Evolutionary conservation across 2,888 invertebrate species (phyloP).

Genomic region (Blomia tropicalis): DNA sequence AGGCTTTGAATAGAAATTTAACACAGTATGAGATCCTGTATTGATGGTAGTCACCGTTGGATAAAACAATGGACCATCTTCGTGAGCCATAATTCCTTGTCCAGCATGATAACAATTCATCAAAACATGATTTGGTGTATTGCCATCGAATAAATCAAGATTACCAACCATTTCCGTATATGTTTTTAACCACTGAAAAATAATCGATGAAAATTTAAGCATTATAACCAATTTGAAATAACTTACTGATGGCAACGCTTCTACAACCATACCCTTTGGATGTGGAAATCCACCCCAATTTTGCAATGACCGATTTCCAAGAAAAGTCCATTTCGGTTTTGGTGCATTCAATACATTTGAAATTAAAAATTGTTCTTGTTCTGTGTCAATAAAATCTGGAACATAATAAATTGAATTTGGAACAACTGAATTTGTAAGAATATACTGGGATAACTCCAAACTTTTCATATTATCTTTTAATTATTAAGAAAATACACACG

Average conservation of each 20-base stretch:
- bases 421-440: too few species aligned
- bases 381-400: conserved; percentile 62
- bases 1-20: conserved; percentile 52
- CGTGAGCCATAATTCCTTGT: conserved; percentile 93
- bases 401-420: conserved; percentile 44
- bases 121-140: conserved; percentile 73
- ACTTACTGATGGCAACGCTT: conserved; percentile 53
- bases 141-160: conserved; percentile 52
- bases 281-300: conserved; percentile 95
- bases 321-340: conserved; percentile 86
- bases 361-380: conserved; percentile 47
- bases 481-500: too few species aligned
- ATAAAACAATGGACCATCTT: conserved; percentile 82
- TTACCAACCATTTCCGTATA: conserved; percentile 53
- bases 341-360: conserved; percentile 60
- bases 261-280: conserved; percentile 78
- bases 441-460: too few species aligned
- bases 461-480: too few species aligned
- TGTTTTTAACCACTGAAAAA: conserved; percentile 52
- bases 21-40: conserved; percentile 72
- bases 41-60: conserved; percentile 83
- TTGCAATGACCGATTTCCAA: conserved; percentile 76
- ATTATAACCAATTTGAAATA: conserved; percentile 24
- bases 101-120: conserved; percentile 84
- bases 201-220: not conserved